Conservation (phyloP, 37 sponge, comb jelly and placozoan genomes). For the Halisarca cf. caerulea region DNA sequence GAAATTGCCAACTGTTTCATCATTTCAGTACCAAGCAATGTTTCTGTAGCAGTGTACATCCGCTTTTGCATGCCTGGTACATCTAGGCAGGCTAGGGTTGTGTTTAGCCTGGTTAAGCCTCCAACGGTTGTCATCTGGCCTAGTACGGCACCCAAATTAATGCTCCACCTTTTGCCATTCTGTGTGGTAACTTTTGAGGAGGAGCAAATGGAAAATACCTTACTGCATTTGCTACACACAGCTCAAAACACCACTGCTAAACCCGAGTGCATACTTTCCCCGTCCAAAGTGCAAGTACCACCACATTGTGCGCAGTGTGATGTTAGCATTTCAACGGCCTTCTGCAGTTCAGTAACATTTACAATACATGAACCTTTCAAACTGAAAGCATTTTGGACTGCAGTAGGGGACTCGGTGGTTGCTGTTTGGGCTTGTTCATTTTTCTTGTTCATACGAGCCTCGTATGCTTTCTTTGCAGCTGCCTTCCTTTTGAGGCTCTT, state of each 20-base stretch:
- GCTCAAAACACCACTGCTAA: neutral
- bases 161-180: conserved; percentile 23
- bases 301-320: too few species aligned
- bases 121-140: conserved; percentile 52
- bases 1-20: conserved; percentile 12
- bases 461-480: too few species aligned
- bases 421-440: too few species aligned
- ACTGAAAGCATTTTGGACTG: too few species aligned
- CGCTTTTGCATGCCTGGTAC: conserved; percentile 49
- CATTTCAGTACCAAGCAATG: conserved; percentile 29
- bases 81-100: conserved; percentile 32
- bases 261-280: too few species aligned
- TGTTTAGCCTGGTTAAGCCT: conserved; percentile 32
- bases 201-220: neutral
- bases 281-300: too few species aligned
- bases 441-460: too few species aligned
- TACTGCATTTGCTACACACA: conserved; percentile 1
- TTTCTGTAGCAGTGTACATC: conserved; percentile 28
- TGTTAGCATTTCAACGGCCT: neutral
- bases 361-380: too few species aligned
- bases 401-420: too few species aligned
- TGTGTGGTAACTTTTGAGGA: neutral
- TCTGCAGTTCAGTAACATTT: neutral
- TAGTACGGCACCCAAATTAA: conserved; percentile 51
- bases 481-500: too few species aligned